Percentiles rank a stretch among this genome's conserved stretches.
Evolutionary conservation across 2,888 invertebrate genomes (phyloP).

Genomic region (Tetramorium bicarinatum): DNA sequence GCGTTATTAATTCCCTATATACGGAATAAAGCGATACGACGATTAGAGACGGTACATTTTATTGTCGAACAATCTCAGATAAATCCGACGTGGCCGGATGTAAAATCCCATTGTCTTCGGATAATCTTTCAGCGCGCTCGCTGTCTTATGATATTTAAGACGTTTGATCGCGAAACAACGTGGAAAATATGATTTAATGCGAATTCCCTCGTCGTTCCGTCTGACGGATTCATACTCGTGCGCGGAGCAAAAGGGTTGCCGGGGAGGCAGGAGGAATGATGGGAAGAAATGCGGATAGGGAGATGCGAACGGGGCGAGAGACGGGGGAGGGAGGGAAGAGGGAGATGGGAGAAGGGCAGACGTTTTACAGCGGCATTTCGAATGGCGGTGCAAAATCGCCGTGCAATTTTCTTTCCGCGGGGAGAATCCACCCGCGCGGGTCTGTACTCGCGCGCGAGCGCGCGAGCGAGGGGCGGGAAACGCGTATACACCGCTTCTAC

Average conservation of each 20-base stretch:
- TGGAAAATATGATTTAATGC: slow-evolving; percentile 52
- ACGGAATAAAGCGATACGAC: slow-evolving; percentile 19
- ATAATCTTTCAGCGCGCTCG: background rate
- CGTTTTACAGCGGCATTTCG: slow-evolving; percentile 81
- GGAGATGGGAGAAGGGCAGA: slow-evolving; percentile 39
- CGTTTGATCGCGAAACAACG: slow-evolving; percentile 37
- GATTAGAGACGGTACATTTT: slow-evolving; percentile 29
- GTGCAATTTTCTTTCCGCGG: slow-evolving; percentile 83
- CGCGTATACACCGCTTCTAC: slow-evolving; percentile 6
- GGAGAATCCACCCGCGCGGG: slow-evolving; percentile 64
- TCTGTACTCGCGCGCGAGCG: slow-evolving; percentile 30
- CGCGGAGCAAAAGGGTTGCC: slow-evolving; percentile 36
- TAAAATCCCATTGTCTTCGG: background rate
- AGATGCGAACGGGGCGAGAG: slow-evolving; percentile 22
- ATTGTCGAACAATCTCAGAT: slow-evolving; percentile 15
- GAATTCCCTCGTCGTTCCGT: slow-evolving; percentile 46
- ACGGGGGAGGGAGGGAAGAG: too few species aligned
- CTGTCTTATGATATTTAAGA: slow-evolving; percentile 11
- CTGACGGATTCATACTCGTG: slow-evolving; percentile 55
- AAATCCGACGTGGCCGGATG: slow-evolving; percentile 4
- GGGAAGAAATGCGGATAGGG: slow-evolving; percentile 48
- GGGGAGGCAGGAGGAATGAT: slow-evolving; percentile 33
- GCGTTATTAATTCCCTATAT: slow-evolving; percentile 31
- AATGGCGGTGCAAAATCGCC: slow-evolving; percentile 80
- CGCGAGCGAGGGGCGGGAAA: slow-evolving; percentile 42